phyloP scores from a whole-genome alignment of 2,888 invertebrate genomes.

The Agrochola lota region DNA sequence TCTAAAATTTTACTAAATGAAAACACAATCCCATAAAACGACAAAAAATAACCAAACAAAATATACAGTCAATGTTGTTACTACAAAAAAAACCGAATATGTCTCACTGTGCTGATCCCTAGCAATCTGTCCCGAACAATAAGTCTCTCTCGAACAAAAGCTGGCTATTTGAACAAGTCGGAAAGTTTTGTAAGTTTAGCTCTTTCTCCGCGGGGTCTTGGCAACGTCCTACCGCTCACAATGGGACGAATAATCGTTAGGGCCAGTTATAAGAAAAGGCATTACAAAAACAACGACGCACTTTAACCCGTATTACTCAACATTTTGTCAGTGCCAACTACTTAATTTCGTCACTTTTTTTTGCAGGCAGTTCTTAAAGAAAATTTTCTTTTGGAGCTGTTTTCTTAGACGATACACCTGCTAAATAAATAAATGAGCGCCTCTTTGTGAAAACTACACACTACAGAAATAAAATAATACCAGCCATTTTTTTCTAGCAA shows the following conservation, averaged over 20 bases:
- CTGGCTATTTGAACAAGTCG: constrained; percentile 90
- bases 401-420: constrained; percentile 6
- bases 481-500: not conserved
- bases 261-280: constrained; percentile 87
- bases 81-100: constrained; percentile 74
- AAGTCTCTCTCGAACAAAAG: constrained; percentile 90
- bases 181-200: constrained; percentile 90
- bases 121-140: constrained; percentile 90
- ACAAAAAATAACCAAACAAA: constrained; percentile 12
- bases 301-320: constrained; percentile 85
- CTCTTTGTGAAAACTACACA: not conserved
- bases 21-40: not conserved
- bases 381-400: not conserved
- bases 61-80: constrained; percentile 62
- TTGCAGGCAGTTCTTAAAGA: constrained; percentile 7
- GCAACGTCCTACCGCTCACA: constrained; percentile 86
- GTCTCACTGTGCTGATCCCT: constrained; percentile 84
- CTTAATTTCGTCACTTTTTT: constrained; percentile 75
- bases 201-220: constrained; percentile 88
- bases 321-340: constrained; percentile 84
- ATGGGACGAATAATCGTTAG: constrained; percentile 89
- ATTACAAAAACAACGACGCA: constrained; percentile 89
- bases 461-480: not conserved
- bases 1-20: not conserved
- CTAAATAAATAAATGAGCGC: not conserved